Base-by-base conservation (phyloP, 1,140 invertebrate genomes). In the Venustaconcha ellipsiformis region DNA sequence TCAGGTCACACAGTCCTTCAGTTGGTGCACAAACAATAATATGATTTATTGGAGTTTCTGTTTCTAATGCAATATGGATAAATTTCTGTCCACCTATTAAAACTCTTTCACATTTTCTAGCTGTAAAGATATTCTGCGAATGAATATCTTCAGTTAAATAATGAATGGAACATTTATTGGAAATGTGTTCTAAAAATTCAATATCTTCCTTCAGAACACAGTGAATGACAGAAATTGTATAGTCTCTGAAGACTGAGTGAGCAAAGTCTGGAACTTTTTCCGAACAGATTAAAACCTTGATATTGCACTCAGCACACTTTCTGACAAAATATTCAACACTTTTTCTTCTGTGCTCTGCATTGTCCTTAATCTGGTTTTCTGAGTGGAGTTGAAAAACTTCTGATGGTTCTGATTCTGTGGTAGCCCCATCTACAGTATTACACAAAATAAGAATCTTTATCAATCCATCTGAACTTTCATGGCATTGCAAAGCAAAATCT, bases 71-170 rank as follows among this genome's bases (percentile, higher is more conserved):
- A 48, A 48, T 48, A 48, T 75, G 73, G 15, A 58, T 67, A 62
- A 64, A 75, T 20, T 57, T 37, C 58, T 68, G 30, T 18, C 73
- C 73, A 15, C 73, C 73, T 37, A 75, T 64, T 15, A 65, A 23
- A 17, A 75, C 55, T 64, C 57, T 60, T 30, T 20, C 14, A 26
- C 64, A n/a, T 15, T 57, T 37, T n/a, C 14, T 17, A 30, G 70
- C 57, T 14, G 8, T 17, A 75, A 75, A 64, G 17, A 70, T 30
- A 58, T 75, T 75, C 1, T 11, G 2, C 0, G 63, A 56, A 14
- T 64, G 37, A 18, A 75, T 64, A 8, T 55, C 37, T 62, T 75
- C 73, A 57, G 23, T 56, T 4, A 75, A 11, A 58, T 56, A 20
- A 69, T 23, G 20, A 13, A 75, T 3, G 63, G 48, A 12, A 2